Percentiles rank a stretch among this genome's conserved stretches.
Evolutionary conservation across 2,888 invertebrate genomes (phyloP).

Genomic region (Drosophila stalkeri): DNA sequence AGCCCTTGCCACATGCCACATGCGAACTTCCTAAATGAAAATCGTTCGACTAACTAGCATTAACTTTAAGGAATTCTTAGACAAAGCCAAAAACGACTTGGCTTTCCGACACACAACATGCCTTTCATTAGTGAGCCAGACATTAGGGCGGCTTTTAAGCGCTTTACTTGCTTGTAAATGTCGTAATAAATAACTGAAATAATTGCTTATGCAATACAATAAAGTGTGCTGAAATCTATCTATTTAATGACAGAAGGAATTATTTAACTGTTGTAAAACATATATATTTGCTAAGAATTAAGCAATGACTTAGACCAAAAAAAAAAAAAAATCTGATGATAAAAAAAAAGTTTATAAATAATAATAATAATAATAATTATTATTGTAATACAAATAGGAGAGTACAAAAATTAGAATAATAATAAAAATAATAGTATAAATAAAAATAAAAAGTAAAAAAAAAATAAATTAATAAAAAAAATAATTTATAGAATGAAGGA

Average conservation of each 20-base stretch:
- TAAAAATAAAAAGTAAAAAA: too few relatives aligned
- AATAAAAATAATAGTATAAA: too few relatives aligned
- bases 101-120: background rate
- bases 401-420: too few relatives aligned
- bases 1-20: constrained; percentile 3
- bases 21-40: constrained; percentile 26
- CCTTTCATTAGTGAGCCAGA: background rate
- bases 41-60: constrained; percentile 8
- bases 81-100: background rate
- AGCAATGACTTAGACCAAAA: background rate
- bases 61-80: background rate
- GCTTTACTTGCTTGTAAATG: background rate
- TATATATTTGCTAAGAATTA: background rate
- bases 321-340: background rate
- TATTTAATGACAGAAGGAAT: too few relatives aligned
- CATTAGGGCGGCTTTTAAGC: background rate
- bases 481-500: too few relatives aligned
- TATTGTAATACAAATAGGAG: too few relatives aligned
- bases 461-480: too few relatives aligned
- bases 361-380: background rate
- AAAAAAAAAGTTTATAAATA: background rate
- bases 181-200: background rate
- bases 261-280: background rate
- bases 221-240: background rate
- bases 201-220: background rate